phyloP scores from a whole-genome alignment of 2,888 invertebrate species.

The Thalpophila matura region DNA sequence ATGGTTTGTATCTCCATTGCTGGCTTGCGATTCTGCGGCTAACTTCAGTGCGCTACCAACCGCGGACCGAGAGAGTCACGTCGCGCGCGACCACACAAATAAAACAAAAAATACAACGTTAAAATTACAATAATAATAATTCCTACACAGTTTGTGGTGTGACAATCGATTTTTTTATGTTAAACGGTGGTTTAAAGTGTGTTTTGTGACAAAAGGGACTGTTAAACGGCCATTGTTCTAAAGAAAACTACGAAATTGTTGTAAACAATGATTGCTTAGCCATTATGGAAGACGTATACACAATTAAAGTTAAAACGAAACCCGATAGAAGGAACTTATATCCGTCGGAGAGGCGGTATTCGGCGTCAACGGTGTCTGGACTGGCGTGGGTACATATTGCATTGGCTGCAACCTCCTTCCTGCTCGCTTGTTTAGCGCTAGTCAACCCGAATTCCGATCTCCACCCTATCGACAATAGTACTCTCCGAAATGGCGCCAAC shows the following conservation, averaged over 20 bases:
- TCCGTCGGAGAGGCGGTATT: constrained; percentile 93
- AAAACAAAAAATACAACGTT: constrained; percentile 31
- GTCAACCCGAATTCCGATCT: constrained; percentile 74
- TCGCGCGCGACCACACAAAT: constrained; percentile 10
- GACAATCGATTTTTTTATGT: constrained; percentile 20
- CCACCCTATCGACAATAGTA: constrained; percentile 46
- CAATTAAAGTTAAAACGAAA: constrained; percentile 92
- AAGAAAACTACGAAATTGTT: constrained; percentile 53
- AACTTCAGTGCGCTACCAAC: constrained; percentile 58
- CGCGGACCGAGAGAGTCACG: constrained; percentile 20
- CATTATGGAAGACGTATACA: constrained; percentile 92
- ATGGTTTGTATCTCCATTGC: constrained; percentile 33
- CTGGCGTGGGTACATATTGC: constrained; percentile 92
- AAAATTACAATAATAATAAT: constrained; percentile 20
- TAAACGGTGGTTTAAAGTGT: constrained; percentile 29
- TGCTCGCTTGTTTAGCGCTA: constrained; percentile 90
- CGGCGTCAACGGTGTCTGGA: constrained; percentile 92
- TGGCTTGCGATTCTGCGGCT: constrained; percentile 27
- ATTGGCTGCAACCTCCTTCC: constrained; percentile 90
- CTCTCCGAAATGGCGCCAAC: constrained; percentile 28
- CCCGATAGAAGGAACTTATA: constrained; percentile 91
- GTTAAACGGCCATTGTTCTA: constrained; percentile 43
- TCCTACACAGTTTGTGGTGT: constrained; percentile 31
- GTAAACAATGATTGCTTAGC: constrained; percentile 67
- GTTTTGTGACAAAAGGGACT: constrained; percentile 20